These are phyloP conservation scores for Vireo altiloquus DNA, from an alignment of 2,113 vertebrate species.

Conservation along the genomic window DNA sequence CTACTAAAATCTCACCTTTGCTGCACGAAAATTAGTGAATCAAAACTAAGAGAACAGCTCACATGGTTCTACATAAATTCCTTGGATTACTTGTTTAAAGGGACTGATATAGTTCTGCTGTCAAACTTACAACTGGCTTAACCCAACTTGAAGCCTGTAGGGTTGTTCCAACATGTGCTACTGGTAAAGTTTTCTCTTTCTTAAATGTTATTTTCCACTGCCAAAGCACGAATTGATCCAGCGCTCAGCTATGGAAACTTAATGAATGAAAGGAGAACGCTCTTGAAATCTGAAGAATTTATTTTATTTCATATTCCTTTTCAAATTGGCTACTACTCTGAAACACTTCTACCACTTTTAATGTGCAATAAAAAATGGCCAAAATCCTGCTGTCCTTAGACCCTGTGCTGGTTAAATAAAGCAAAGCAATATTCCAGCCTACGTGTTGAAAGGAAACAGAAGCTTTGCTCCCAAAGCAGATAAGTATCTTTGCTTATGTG, in stretches of 20 bases:
- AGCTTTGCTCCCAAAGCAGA: not conserved
- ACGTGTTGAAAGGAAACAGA: not conserved
- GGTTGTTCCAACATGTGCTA: not conserved
- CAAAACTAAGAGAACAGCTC: not conserved
- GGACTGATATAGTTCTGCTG: conserved; percentile 1
- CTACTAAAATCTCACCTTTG: not conserved
- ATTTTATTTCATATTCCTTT: conserved; percentile 10
- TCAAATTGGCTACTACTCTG: not conserved
- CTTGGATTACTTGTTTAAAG: conserved; percentile 7
- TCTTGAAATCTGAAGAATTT: not conserved
- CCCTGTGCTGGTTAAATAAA: not conserved
- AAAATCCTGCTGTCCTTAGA: not conserved
- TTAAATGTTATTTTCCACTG: conserved; percentile 11
- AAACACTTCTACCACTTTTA: not conserved
- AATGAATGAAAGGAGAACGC: not conserved
- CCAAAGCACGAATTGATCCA: conserved; percentile 1
- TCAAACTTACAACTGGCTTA: conserved; percentile 17
- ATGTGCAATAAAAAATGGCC: not conserved
- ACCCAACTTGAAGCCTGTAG: not conserved
- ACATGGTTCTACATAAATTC: not conserved
- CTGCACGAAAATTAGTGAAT: not conserved
- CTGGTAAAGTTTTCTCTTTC: conserved; percentile 3
- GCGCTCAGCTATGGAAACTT: not conserved
- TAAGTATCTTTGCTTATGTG: not conserved
- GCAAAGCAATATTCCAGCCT: not conserved